Base-by-base conservation (phyloP, 2,797 vertebrate genomes). In the Spinibarbus caldwelli region DNA sequence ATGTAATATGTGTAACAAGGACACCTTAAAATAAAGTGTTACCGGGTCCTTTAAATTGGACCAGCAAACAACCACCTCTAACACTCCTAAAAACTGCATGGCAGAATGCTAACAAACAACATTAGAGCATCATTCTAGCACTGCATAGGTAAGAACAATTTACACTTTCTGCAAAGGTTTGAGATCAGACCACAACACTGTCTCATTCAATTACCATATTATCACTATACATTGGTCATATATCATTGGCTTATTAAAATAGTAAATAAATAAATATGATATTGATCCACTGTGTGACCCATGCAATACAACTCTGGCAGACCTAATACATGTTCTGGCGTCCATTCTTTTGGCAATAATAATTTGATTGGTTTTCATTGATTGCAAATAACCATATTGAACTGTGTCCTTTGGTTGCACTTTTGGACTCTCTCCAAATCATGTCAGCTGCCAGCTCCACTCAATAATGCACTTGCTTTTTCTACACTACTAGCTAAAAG, bases 311-410 rank as follows among this genome's bases (percentile, higher is more conserved):
- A 47, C 47, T 38, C 47, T 2, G 14, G 23, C 79, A 71, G 15
- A 54, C 21, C 31, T 57, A 52, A 81, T 71, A 71, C 45, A 81
- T 38, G 19, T 57, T 70, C 80, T 49, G 64, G 45, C 45, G 14
- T 38, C 66, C 66, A 52, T 29, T 45, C 45, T 49, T 70, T 54
- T 71, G 80, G 47, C 80, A 71, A 71, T 71, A 68, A 71, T 57
- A 52, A 81, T 81, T 81, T 81, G 66, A 57, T 71, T 81, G 80
- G 66, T 71, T 81, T 81, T 52, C 45, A 71, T 81, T 54, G 80
- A 71, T 81, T 81, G 54, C 66, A 70, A 81, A 70, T 70, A 71
- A 52, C 66, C 45, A 81, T 36, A 71, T 54, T 71, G 80, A 71
- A 57, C 80, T 2, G 5, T 71, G 80, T 80, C 64, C 79, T 80